A percentile compares a stretch with the other conserved stretches of the same genome.
Evolutionary conservation across 2,113 vertebrate genomes (phyloP).

Genomic region (Saimiri boliviensis): DNA sequence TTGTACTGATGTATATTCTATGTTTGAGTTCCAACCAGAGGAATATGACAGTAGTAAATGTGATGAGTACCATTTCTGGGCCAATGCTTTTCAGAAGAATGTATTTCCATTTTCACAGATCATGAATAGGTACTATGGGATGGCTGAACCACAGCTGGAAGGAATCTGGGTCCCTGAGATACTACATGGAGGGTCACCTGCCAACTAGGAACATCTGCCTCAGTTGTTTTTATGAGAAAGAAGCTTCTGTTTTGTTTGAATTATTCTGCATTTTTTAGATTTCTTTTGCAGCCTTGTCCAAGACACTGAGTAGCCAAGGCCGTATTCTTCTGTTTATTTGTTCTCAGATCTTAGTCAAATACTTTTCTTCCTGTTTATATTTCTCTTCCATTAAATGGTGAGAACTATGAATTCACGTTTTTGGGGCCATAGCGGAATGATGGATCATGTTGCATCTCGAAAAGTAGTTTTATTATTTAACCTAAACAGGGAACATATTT

Average conservation of each 20-base stretch:
- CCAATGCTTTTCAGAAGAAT: neutral
- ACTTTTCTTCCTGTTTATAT: neutral
- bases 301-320: neutral
- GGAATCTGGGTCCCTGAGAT: neutral
- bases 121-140: neutral
- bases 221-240: neutral
- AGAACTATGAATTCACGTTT: neutral
- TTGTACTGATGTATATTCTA: neutral
- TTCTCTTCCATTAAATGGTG: neutral
- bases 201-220: neutral
- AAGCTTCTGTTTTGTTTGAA: neutral
- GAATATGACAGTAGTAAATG: neutral
- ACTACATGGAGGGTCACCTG: neutral
- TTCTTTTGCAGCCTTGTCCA: neutral
- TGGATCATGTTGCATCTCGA: neutral
- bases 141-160: neutral
- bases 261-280: neutral
- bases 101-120: too few relatives aligned
- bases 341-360: neutral
- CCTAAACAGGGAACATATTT: conserved; percentile 21
- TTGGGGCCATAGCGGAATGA: neutral
- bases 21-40: neutral
- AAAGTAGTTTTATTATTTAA: conserved; percentile 36
- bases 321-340: neutral
- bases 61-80: neutral